These are phyloP conservation scores for Hyposmocoma kahamanoa DNA, from an alignment of 1,140 invertebrate species.

Conservation along the genomic window DNA sequence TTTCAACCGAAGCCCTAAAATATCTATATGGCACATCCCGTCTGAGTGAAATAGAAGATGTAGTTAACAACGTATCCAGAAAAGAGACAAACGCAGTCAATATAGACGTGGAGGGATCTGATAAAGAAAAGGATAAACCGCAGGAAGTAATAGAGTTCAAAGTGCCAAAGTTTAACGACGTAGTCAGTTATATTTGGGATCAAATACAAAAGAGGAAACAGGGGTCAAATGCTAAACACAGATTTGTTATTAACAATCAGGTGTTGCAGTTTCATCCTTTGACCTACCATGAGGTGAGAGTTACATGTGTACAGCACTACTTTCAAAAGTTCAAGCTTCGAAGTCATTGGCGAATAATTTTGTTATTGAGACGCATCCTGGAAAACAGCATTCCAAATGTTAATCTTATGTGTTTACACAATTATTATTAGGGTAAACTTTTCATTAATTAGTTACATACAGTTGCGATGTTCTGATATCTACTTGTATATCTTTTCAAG, in stretches of 20 bases:
- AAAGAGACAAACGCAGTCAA: conserved; percentile 45
- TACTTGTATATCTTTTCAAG: too few species aligned
- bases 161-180: conserved; percentile 76
- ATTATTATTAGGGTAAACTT: too few species aligned
- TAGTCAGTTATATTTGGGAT: conserved; percentile 78
- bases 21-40: conserved; percentile 78
- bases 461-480: too few species aligned
- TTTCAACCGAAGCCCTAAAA: conserved; percentile 82
- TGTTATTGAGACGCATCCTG: too few species aligned
- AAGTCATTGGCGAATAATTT: too few species aligned
- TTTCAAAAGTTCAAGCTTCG: too few species aligned
- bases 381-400: too few species aligned
- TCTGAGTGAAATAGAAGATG: conserved; percentile 70
- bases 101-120: conserved; percentile 39
- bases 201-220: conserved; percentile 77
- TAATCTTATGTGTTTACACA: too few species aligned
- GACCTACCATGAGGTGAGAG: conserved; percentile 78
- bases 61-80: conserved; percentile 58
- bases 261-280: conserved; percentile 79
- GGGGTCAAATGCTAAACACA: conserved; percentile 72
- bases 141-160: conserved; percentile 32
- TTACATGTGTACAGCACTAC: not conserved
- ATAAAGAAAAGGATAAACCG: conserved; percentile 36
- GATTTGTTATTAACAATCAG: conserved; percentile 77
- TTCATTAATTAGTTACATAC: too few species aligned